Conservation (phyloP, 1,140 invertebrate genomes). For the Drosophila aff. region DNA sequence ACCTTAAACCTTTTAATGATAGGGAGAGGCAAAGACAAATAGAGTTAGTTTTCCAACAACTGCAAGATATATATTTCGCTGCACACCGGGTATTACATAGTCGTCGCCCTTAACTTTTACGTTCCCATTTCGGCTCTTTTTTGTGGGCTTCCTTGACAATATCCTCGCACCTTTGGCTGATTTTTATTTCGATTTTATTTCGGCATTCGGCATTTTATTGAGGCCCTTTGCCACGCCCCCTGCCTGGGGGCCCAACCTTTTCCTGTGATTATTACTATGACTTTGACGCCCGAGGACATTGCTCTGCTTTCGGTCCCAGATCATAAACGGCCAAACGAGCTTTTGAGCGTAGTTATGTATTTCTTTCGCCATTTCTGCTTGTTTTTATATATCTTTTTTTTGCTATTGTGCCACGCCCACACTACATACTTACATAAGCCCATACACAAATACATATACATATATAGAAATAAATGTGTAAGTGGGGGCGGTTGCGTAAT, state of each 20-base stretch:
- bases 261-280: slow-evolving; percentile 73
- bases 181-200: slow-evolving; percentile 78
- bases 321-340: slow-evolving; percentile 73
- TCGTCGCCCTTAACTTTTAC: slow-evolving; percentile 1
- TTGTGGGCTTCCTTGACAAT: slow-evolving; percentile 53
- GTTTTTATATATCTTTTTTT: slow-evolving; percentile 8
- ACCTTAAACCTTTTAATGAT: not conserved
- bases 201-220: slow-evolving; percentile 74
- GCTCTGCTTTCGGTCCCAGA: slow-evolving; percentile 30
- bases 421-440: slow-evolving; percentile 11
- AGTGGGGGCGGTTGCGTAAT: slow-evolving; percentile 39
- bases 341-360: slow-evolving; percentile 63
- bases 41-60: too few species aligned
- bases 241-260: slow-evolving; percentile 57
- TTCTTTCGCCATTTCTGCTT: slow-evolving; percentile 22
- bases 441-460: slow-evolving; percentile 7
- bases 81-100: not conserved
- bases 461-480: slow-evolving; percentile 6
- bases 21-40: too few species aligned
- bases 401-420: slow-evolving; percentile 27
- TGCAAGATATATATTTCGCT: too few species aligned
- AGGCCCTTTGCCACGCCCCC: slow-evolving; percentile 60
- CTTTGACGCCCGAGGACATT: slow-evolving; percentile 59
- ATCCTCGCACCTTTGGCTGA: slow-evolving; percentile 78
- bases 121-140: slow-evolving; percentile 5